These are phyloP conservation scores for Rhombomys opimus DNA, from an alignment of 2,113 vertebrate species.

Conservation along the genomic window DNA sequence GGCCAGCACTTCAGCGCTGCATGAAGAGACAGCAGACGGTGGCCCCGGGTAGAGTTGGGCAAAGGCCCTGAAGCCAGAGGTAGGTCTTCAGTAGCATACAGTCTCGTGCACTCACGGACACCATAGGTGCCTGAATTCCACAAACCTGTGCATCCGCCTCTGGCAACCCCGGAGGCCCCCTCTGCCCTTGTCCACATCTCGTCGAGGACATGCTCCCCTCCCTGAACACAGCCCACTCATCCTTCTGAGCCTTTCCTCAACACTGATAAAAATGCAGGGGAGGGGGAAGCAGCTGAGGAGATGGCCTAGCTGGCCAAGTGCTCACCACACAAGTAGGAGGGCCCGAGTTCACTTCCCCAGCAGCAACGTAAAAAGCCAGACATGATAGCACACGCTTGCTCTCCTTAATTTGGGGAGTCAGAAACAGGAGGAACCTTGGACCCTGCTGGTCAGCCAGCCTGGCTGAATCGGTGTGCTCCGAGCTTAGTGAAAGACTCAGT, in stretches of 20 bases:
- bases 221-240: not conserved
- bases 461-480: not conserved
- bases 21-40: not conserved
- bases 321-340: not conserved
- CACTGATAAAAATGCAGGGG: not conserved
- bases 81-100: no score
- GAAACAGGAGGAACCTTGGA: no score
- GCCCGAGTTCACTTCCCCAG: not conserved
- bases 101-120: not conserved
- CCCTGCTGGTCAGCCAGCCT: not conserved
- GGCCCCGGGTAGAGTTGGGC: not conserved
- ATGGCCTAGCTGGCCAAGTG: not conserved
- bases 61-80: not conserved
- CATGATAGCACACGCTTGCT: no score
- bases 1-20: fast-evolving
- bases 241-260: not conserved
- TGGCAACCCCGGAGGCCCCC: not conserved
- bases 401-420: not conserved
- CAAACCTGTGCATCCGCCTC: not conserved
- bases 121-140: not conserved
- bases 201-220: not conserved
- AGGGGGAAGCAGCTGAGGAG: not conserved
- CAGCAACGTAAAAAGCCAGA: not conserved
- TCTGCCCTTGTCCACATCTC: no score
- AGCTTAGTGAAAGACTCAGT: not conserved